Evolutionary conservation across 2,113 vertebrate genomes (phyloP).

Genomic region (Thamnophis sirtalis): DNA sequence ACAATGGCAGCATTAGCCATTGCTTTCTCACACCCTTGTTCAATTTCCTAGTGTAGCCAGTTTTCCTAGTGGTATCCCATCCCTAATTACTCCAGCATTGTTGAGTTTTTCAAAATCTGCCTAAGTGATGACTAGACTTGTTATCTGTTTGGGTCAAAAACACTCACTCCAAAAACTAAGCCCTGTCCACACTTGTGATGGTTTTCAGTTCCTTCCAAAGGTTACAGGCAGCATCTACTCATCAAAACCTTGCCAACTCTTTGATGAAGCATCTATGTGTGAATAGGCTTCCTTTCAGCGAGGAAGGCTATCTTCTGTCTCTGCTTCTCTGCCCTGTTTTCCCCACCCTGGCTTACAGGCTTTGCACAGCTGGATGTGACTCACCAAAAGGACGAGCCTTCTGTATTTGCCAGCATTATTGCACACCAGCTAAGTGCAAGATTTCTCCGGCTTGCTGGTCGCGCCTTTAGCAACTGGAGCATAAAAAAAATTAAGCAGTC

Average conservation of each 20-base stretch:
- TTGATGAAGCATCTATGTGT: constrained; percentile 64
- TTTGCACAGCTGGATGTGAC: constrained; percentile 46
- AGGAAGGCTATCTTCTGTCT: neutral
- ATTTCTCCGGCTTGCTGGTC: constrained; percentile 38
- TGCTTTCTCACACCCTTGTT: neutral
- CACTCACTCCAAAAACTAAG: neutral
- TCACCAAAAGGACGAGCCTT: constrained; percentile 32
- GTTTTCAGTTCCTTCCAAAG: neutral
- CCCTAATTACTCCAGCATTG: neutral
- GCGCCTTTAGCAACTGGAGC: constrained; percentile 62
- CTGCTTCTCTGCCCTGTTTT: neutral
- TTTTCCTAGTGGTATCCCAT: neutral
- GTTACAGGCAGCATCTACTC: neutral
- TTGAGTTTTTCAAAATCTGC: neutral
- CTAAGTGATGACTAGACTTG: neutral
- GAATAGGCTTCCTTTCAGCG: constrained; percentile 34
- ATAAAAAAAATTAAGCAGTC: constrained; percentile 51
- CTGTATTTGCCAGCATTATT: constrained; percentile 57
- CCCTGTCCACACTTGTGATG: neutral
- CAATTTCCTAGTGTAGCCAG: neutral
- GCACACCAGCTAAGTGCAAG: constrained; percentile 40
- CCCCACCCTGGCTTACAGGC: neutral
- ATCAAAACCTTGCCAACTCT: neutral
- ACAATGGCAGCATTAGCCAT: neutral
- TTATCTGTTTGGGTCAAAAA: neutral